These are phyloP conservation scores for Machimus atricapillus DNA, from an alignment of 2,888 invertebrate genomes.

Conservation along the genomic window DNA sequence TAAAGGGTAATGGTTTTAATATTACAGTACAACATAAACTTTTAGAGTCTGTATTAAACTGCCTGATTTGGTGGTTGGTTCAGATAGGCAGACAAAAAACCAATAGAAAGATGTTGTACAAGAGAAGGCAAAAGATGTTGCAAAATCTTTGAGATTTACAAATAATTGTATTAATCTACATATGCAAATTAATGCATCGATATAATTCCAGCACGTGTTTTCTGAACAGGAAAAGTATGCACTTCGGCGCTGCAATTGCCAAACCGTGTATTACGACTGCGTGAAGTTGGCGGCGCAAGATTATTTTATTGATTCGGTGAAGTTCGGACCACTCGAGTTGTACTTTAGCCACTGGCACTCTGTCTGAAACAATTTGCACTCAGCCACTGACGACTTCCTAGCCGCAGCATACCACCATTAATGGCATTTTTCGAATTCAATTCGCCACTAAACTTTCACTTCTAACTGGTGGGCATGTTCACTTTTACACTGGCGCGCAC, in stretches of 20 bases:
- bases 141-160: not conserved
- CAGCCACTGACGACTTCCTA: not conserved
- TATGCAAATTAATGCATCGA: not conserved
- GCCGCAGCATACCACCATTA: not conserved
- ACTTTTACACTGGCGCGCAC: not conserved
- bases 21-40: too few relatives aligned
- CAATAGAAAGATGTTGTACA: not conserved
- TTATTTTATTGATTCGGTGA: not conserved
- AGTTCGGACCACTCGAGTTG: not conserved
- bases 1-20: too few relatives aligned
- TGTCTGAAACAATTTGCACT: not conserved
- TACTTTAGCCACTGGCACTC: not conserved
- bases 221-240: not conserved
- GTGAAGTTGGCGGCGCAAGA: not conserved
- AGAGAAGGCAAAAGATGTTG: not conserved
- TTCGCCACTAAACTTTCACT: conserved; percentile 17
- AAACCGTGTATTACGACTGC: not conserved
- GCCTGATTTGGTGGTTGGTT: not conserved
- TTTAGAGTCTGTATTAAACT: too few relatives aligned
- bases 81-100: not conserved
- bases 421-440: not conserved
- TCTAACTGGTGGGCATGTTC: not conserved
- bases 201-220: not conserved
- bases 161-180: not conserved
- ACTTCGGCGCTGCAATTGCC: not conserved